These are phyloP conservation scores for Ctenodactylus gundi DNA, from an alignment of 2,113 vertebrate genomes.

Conservation along the genomic window DNA sequence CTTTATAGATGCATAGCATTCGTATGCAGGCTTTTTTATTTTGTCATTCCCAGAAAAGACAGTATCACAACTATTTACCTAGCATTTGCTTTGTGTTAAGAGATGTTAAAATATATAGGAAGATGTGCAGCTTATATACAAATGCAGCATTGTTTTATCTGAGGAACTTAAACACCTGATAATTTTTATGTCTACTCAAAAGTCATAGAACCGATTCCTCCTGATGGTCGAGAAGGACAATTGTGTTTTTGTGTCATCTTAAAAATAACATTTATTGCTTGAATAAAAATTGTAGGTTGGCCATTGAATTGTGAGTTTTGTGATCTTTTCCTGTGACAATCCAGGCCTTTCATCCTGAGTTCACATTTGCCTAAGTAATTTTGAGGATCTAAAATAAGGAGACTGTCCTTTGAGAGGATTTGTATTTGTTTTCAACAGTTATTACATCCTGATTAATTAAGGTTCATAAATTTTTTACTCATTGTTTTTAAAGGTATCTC, in stretches of 20 bases:
- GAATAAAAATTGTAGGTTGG: neutral
- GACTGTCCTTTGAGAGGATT: neutral
- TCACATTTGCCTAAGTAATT: neutral
- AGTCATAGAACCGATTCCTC: neutral
- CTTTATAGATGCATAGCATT: no score
- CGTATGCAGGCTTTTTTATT: no score
- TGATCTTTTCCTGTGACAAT: neutral
- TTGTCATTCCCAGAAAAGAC: neutral
- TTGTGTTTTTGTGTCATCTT: neutral
- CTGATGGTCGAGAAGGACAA: neutral
- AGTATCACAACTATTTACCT: neutral
- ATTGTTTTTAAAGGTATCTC: neutral
- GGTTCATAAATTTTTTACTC: neutral
- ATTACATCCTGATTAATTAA: neutral
- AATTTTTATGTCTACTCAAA: neutral
- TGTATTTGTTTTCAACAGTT: neutral
- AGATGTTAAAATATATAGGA: neutral
- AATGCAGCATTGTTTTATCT: neutral
- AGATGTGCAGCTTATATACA: neutral
- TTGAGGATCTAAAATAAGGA: neutral
- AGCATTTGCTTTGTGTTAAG: no score
- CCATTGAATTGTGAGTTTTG: neutral
- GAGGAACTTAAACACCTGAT: neutral
- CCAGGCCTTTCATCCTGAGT: neutral
- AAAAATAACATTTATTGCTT: neutral